Base-by-base conservation (phyloP, 92 coral and sea anemone genomes). In the Porites divaricata region DNA sequence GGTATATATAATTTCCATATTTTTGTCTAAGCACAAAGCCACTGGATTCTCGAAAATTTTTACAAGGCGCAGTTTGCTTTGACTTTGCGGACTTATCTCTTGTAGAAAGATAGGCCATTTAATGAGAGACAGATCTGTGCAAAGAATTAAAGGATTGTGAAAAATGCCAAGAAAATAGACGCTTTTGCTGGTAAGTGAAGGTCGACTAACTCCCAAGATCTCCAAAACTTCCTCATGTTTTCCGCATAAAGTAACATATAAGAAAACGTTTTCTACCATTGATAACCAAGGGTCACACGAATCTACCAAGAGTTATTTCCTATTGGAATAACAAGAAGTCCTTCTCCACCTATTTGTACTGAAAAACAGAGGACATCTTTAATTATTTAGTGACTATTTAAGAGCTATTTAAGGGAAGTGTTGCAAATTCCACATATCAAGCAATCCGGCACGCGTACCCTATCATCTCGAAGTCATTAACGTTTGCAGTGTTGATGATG, bases 51-150 rank as follows among this genome's bases (percentile, higher is more conserved):
- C 16, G 4, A 54, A 11, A 54, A 54, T 8, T 12, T 54, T 54
- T 11, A 54, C 17, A 54, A 35, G 45, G 45, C 45, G 45, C 45
- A 35, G 5, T 35, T 35, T 35, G 45, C 45, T 35, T 54, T 54
- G 59, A 54, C 59, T 11, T 54, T 11, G 14, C 14, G 59, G 77
- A 79, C 23, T 24, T 11, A 67, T 67, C 75, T n/a, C 15, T 9
- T 68, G 75, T 1, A 20, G 85, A 80, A 65, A 80, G 76, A 80
- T 25, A n/a, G 6, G n/a, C 41, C 9, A 57, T 28, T 80, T 80
- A 80, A 80, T 64, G 52, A 50, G 28, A 8, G 53, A 22, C 28
- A 78, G 21, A 69, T 48, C 22, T 11, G n/a, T 50, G 63, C 51
- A 19, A 20, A 56, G 85, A 80, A 80, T 56, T 35, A 35, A 73